Base-by-base conservation (phyloP, 2,888 invertebrate genomes). In the Cyclophora punctaria region DNA sequence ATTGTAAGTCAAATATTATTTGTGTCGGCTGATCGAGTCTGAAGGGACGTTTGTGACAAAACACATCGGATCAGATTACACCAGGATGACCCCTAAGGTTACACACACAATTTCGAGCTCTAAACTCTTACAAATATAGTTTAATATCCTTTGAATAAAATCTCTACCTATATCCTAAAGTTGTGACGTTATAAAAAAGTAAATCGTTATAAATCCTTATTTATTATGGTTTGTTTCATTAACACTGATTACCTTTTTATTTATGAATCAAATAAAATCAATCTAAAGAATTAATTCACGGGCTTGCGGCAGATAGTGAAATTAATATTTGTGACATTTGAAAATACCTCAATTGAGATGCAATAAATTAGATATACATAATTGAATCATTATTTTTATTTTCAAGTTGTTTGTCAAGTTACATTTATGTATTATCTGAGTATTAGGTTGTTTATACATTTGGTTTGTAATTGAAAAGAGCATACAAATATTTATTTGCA, bases 1-100 rank as follows among this genome's bases (percentile, higher is more conserved):
- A 44, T 51, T 35, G 52, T 35, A 44, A 71, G 75, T 75, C 75
- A 71, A 59, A 69, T 60, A 67, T 58, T 56, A 70, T 75, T 71
- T 69, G 71, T 75, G 67, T 59, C 72, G 71, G 65, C 68, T 63
- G 63, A 63, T 47, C 62, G 71, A 59, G 58, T 61, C 63, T 55
- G 59, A 61, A 63, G 62, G 62, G 67, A 66, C 69, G 62, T 69
- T 65, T 69, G 67, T 72, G 69, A 77, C 73, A 71, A 71, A 75
- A 67, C 58, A 63, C 63, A 55, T 65, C 63, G 66, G 69, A 71
- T 77, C 73, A 57, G 58, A 66, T 77, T 74, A 57, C 78, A 63
- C 52, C 62, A 63, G 50, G 46, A 47, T 51, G 60, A 60, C 60
- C 59, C 55, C 51, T 41, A 50, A 55, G 56, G 56, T 53, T 55